Conservation (phyloP, 2,113 vertebrate genomes). For the Vulpes ferrilata region DNA sequence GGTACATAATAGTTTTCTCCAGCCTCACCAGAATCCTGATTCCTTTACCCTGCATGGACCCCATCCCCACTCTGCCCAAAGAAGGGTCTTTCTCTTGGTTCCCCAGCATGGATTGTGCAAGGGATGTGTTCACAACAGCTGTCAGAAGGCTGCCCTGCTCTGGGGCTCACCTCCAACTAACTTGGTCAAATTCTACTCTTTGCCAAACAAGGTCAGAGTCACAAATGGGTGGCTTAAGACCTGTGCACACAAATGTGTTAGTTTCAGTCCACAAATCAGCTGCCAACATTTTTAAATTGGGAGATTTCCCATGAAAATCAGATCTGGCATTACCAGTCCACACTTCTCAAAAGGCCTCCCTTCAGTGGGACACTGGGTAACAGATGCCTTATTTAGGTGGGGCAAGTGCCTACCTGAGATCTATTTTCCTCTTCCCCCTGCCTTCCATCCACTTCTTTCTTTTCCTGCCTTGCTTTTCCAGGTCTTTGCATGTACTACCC, state of each 20-base stretch:
- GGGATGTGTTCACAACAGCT: not conserved
- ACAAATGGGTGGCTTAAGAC: not conserved
- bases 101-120: not conserved
- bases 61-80: not conserved
- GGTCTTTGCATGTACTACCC: not conserved
- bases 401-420: not conserved
- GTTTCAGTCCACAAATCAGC: not conserved
- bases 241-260: not conserved
- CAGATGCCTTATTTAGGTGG: not conserved
- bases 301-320: slow-evolving; percentile 9
- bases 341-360: not conserved
- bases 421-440: not conserved
- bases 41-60: not conserved
- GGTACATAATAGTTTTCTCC: not conserved
- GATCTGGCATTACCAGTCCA: not conserved
- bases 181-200: not conserved
- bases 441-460: not conserved
- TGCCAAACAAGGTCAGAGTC: not conserved
- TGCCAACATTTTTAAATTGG: slow-evolving; percentile 15
- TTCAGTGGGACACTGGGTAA: not conserved
- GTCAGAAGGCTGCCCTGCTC: not conserved
- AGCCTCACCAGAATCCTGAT: not conserved
- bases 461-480: not conserved
- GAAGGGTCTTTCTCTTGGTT: not conserved
- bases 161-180: not conserved